These are phyloP conservation scores for Gibbula magus DNA, from an alignment of 2,888 invertebrate genomes.

Conservation along the genomic window DNA sequence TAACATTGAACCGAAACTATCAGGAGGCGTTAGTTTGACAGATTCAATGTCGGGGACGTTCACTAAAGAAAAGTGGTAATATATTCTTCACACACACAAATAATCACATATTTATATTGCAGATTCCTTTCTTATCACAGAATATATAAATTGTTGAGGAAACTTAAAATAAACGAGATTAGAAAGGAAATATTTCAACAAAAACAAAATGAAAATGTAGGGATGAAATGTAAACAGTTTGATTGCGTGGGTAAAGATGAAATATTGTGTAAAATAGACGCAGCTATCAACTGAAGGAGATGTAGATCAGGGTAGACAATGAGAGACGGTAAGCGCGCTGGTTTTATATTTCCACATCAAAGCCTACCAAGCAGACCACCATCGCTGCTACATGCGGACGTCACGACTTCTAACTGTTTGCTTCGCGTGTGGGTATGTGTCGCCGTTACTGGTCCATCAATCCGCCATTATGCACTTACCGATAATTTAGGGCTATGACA, in stretches of 20 bases:
- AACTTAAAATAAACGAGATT: no score
- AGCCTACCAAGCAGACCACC: neutral
- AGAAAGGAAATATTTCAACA: no score
- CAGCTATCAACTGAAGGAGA: no score
- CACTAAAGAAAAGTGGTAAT: neutral
- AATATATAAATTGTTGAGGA: no score
- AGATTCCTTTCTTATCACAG: no score
- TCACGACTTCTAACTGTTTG: no score
- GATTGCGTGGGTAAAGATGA: neutral
- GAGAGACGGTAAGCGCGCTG: no score
- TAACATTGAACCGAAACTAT: no score
- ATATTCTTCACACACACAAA: neutral
- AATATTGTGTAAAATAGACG: no score
- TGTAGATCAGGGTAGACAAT: no score
- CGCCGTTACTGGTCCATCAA: neutral
- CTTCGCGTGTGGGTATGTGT: conserved; percentile 16
- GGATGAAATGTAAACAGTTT: neutral
- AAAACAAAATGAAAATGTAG: neutral
- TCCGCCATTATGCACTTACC: conserved; percentile 7
- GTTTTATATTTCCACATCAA: neutral
- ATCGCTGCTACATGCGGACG: neutral
- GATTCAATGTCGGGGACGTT: neutral
- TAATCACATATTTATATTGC: neutral
- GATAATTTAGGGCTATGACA: conserved; percentile 8
- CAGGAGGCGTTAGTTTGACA: no score